These are phyloP conservation scores for Dromius quadrimaculatus DNA, from an alignment of 2,888 invertebrate genomes.

Conservation along the genomic window DNA sequence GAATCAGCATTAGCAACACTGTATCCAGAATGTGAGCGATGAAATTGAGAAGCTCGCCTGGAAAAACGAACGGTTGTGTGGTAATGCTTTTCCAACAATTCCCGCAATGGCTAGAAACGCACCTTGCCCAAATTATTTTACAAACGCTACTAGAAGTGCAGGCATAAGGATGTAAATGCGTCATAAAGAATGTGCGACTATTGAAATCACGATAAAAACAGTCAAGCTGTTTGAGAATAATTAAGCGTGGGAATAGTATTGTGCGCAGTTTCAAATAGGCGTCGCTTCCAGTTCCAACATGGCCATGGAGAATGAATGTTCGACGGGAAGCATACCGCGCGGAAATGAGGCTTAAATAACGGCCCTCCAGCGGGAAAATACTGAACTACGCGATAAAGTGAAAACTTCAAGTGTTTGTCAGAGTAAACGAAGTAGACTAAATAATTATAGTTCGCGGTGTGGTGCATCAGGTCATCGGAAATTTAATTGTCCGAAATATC, in stretches of 20 bases:
- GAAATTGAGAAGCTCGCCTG: not conserved
- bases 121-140: not conserved
- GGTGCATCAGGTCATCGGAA: not conserved
- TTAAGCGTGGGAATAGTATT: no score
- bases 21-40: not conserved
- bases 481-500: not conserved
- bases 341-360: not conserved
- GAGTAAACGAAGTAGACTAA: not conserved
- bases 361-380: not conserved
- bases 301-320: not conserved
- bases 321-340: not conserved
- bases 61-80: not conserved
- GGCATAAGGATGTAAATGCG: not conserved
- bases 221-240: no score
- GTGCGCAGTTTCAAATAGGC: no score
- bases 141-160: not conserved
- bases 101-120: not conserved
- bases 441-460: not conserved
- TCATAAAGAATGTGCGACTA: not conserved
- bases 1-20: not conserved
- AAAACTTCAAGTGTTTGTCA: not conserved
- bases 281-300: not conserved
- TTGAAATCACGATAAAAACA: not conserved
- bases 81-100: not conserved
- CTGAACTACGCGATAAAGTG: not conserved